Evolutionary conservation across 2,113 vertebrate species (phyloP).

Genomic region (Craseonycteris thonglongyai): DNA sequence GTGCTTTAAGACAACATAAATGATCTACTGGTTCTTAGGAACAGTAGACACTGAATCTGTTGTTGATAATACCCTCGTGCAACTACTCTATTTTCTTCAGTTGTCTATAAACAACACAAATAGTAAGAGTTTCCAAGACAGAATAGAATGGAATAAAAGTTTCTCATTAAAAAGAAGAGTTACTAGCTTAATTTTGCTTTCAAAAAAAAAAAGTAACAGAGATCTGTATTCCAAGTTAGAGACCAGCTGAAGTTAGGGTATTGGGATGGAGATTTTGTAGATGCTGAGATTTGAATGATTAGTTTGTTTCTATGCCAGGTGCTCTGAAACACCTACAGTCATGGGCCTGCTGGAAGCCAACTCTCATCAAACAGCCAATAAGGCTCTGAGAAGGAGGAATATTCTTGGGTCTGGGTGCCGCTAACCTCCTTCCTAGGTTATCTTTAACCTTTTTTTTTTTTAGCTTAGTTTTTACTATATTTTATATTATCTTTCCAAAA

Average conservation of each 20-base stretch:
- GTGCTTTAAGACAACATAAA: not conserved
- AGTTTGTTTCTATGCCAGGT: not conserved
- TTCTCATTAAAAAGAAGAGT: not conserved
- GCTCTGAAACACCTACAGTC: not conserved
- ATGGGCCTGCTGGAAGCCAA: not conserved
- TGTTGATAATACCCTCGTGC: not conserved
- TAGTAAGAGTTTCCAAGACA: not conserved
- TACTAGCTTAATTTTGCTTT: not conserved
- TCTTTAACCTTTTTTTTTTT: too few species aligned
- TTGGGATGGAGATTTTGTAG: not conserved
- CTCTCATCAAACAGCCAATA: rapidly evolving
- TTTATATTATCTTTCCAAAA: not conserved
- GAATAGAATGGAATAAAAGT: not conserved
- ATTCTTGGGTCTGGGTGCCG: not conserved
- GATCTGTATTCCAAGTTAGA: not conserved
- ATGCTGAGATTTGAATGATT: not conserved
- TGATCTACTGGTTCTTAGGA: not conserved
- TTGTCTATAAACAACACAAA: conserved; percentile 19
- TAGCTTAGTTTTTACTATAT: not conserved
- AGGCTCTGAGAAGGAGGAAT: not conserved
- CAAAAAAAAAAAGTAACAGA: not conserved
- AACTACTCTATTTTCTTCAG: not conserved
- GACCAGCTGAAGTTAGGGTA: not conserved
- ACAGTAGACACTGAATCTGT: too few species aligned
- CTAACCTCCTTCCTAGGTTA: not conserved